These are phyloP conservation scores for Gastrophryne carolinensis DNA, from an alignment of 2,797 vertebrate genomes.

Conservation along the genomic window DNA sequence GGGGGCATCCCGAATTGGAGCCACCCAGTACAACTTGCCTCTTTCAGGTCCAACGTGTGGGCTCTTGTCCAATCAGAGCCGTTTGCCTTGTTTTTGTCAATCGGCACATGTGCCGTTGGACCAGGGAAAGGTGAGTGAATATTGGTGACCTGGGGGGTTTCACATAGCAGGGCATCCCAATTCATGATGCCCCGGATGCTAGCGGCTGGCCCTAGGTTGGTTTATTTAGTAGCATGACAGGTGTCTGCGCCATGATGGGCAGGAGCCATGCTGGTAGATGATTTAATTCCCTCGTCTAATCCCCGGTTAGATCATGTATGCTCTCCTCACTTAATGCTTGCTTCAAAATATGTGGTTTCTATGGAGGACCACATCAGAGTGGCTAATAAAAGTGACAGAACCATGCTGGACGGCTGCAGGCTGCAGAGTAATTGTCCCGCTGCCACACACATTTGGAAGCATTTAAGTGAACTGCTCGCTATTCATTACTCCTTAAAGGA, in stretches of 20 bases:
- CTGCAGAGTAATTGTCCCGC: background rate
- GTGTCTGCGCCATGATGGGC: background rate
- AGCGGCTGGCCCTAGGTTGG: too few species aligned
- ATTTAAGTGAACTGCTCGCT: conserved; percentile 1
- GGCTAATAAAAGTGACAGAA: background rate
- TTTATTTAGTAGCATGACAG: too few species aligned
- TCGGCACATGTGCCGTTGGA: too few species aligned
- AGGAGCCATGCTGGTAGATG: conserved; percentile 7
- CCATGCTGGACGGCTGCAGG: background rate
- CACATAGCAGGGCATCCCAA: too few species aligned
- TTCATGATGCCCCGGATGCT: too few species aligned
- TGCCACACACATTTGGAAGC: conserved; percentile 33
- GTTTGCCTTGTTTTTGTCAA: too few species aligned
- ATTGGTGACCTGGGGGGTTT: too few species aligned
- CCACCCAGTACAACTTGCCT: too few species aligned
- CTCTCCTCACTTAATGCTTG: conserved; percentile 6
- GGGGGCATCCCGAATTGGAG: too few species aligned
- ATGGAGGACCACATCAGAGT: background rate
- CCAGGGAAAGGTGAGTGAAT: too few species aligned
- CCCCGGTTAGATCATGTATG: conserved; percentile 40
- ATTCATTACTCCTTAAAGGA: background rate
- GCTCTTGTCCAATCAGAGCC: too few species aligned
- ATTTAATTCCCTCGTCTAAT: conserved; percentile 33
- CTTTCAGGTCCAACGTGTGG: too few species aligned
- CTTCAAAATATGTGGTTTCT: background rate